phyloP scores from a whole-genome alignment of 2,888 invertebrate species.

The Chloroclystis v-ata region DNA sequence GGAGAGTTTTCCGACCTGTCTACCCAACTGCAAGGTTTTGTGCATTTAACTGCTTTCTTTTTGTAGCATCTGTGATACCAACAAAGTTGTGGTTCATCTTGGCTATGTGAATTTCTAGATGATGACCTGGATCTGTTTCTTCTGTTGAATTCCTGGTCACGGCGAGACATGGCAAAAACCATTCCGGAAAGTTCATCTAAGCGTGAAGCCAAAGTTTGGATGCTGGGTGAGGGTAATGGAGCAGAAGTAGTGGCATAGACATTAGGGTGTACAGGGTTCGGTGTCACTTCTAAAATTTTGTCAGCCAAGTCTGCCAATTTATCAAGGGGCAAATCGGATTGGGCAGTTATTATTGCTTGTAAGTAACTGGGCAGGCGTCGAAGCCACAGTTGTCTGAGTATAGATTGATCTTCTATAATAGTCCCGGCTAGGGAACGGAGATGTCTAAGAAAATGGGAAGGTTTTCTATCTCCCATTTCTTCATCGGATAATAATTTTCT shows the following conservation, averaged over 20 bases:
- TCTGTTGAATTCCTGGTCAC: background rate
- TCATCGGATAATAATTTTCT: background rate
- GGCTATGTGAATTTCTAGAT: background rate
- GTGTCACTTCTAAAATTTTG: background rate
- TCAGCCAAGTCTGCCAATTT: background rate
- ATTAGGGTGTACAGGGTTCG: background rate
- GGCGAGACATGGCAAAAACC: background rate
- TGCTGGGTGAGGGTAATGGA: background rate
- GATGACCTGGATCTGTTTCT: background rate
- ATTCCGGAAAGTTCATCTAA: background rate
- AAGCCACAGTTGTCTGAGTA: background rate
- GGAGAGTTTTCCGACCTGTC: slow-evolving; percentile 4
- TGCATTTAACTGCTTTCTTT: slow-evolving; percentile 13
- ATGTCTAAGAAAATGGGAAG: background rate
- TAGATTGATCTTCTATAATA: background rate
- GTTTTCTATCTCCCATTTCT: slow-evolving; percentile 1
- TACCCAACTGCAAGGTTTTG: slow-evolving; percentile 21
- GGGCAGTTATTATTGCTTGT: background rate
- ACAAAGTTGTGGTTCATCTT: background rate
- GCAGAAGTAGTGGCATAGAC: background rate
- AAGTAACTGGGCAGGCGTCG: background rate
- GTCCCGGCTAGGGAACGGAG: background rate
- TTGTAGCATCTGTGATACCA: background rate
- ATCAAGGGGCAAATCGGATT: background rate
- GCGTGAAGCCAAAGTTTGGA: background rate